These are phyloP conservation scores for Cirrhinus molitorella DNA, from an alignment of 2,797 vertebrate genomes.

Conservation along the genomic window DNA sequence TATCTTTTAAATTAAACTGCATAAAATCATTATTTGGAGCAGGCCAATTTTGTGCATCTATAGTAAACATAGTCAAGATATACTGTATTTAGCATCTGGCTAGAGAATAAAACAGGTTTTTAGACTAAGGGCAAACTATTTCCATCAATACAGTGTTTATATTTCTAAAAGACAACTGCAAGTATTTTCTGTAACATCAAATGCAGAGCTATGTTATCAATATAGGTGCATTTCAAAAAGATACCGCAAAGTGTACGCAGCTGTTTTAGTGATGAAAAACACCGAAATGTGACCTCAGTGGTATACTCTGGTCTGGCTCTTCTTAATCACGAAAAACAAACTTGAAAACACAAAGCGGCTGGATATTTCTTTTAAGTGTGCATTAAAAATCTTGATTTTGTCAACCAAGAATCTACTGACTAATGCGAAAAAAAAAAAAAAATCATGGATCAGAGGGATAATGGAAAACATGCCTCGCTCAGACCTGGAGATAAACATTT, in stretches of 20 bases:
- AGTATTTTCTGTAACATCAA: background rate
- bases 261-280: constrained; percentile 25
- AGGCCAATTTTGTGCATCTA: background rate
- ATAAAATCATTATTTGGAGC: background rate
- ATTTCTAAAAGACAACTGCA: constrained; percentile 9
- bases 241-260: constrained; percentile 20
- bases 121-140: constrained; percentile 6
- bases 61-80: background rate
- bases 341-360: constrained; percentile 42
- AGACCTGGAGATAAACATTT: constrained; percentile 35
- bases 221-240: constrained; percentile 26
- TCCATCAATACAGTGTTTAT: constrained; percentile 6
- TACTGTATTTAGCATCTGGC: background rate
- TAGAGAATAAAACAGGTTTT: background rate
- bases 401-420: constrained; percentile 37
- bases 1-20: background rate
- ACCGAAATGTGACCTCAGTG: constrained; percentile 13
- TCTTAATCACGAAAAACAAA: constrained; percentile 28
- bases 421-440: constrained; percentile 21
- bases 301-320: constrained; percentile 1
- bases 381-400: constrained; percentile 46
- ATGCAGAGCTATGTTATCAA: background rate
- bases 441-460: constrained; percentile 31
- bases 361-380: constrained; percentile 31
- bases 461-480: constrained; percentile 36